These are phyloP conservation scores for Tetrao urogallus DNA, from an alignment of 2,113 vertebrate species.

Conservation along the genomic window DNA sequence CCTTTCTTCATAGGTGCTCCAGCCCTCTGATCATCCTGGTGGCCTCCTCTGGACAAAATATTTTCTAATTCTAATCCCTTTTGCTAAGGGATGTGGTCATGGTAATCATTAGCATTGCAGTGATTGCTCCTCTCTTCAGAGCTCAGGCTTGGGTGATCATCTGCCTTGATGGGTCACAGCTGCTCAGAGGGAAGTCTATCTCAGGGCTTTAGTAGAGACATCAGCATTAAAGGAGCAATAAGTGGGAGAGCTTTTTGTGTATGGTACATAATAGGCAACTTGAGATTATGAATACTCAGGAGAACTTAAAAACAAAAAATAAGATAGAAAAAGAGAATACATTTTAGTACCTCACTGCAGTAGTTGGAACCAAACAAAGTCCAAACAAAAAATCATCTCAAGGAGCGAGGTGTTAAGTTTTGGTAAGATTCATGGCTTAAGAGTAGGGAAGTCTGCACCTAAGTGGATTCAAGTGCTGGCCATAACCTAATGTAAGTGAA, in stretches of 20 bases:
- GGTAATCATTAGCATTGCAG: background rate
- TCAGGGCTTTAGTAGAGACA: background rate
- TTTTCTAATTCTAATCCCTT: no score
- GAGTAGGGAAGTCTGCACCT: background rate
- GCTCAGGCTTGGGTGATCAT: background rate
- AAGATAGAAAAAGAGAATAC: background rate
- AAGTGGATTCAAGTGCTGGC: background rate
- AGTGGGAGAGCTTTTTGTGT: background rate
- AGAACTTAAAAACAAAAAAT: background rate
- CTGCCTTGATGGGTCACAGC: background rate
- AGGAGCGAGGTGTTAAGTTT: background rate
- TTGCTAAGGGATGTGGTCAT: background rate
- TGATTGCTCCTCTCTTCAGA: background rate
- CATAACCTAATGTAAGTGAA: rapidly evolving
- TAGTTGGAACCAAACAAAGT: background rate
- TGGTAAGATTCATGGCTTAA: background rate
- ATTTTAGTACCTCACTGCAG: background rate
- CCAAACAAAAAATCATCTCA: background rate
- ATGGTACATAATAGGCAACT: background rate
- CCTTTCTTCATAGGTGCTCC: no score
- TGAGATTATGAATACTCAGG: background rate
- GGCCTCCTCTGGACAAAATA: background rate
- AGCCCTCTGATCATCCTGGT: background rate
- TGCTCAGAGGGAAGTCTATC: background rate
- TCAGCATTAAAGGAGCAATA: background rate